Evolutionary conservation across 2,888 invertebrate genomes (phyloP), one percentile per base, ranked within the genome.

Genomic region (Polymixis flavicincta): DNA sequence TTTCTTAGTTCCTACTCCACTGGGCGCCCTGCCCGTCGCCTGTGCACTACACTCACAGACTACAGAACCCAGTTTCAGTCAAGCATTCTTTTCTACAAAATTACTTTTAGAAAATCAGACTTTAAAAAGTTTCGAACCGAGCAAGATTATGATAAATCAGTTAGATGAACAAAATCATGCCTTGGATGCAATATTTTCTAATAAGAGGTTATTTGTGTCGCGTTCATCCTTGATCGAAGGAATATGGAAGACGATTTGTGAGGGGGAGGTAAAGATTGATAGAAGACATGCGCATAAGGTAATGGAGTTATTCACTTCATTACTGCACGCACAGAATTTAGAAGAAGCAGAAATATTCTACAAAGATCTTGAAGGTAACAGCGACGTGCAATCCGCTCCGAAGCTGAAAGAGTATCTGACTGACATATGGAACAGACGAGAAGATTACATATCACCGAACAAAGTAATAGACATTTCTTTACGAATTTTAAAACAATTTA

Each of bases 21-120:
- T 90, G 9, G 92, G 92, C 8, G 90, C 89, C 0, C 57, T 92
- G 45, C 91, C 90, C 1, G 69, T 92, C 37, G 90, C 90, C 4
- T 90, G 91, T 65, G 79, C 87, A 11, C 68, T 92, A 52, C 89
- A 90, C 68, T 78, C 81, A 1, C 86, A 85, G 13, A 71, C 78
- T 6, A 84, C 67, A 0, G 84, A 86, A 61, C 72, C 76, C 1
- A 87, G 79, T 52, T 90, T 86, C 70, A 85, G 80, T 25, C 87
- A 87, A 60, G 88, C 87, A 17, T 88, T 91, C 54, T 78, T 85
- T 17, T 80, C 87, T 1, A 65, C 89, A 7, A 90, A 89, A 70
- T n/a, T 81, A 11, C 74, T 86, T 1, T 67, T 91, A 37, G 88
- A 90, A 65, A 82, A 73, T n/a, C 76, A 80, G 48, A 80, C 42